These are phyloP conservation scores for Amazona finschi DNA, from an alignment of 2,797 vertebrate genomes.

Conservation along the genomic window DNA sequence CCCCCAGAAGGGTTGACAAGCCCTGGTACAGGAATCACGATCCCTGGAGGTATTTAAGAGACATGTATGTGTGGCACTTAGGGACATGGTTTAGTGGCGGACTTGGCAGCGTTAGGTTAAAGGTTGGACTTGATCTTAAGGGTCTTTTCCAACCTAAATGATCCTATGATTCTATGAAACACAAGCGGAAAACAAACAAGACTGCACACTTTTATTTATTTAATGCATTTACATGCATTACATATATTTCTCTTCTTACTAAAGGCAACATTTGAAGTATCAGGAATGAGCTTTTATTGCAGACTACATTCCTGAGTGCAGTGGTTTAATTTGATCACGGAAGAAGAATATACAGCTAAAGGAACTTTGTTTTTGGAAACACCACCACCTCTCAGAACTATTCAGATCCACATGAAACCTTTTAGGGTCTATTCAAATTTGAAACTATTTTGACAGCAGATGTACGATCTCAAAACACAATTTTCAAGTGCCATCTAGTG, in stretches of 20 bases:
- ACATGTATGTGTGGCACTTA: not conserved
- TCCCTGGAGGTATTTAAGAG: not conserved
- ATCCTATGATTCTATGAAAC: not conserved
- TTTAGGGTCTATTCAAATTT: not conserved
- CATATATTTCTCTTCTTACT: not conserved
- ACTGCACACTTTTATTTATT: not conserved
- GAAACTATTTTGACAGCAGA: not conserved
- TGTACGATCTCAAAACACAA: not conserved
- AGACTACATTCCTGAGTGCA: not conserved
- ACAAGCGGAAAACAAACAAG: not conserved
- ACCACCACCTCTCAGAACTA: not conserved
- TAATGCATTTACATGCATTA: not conserved
- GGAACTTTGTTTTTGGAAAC: not conserved
- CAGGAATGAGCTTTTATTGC: not conserved
- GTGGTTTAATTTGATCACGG: not conserved
- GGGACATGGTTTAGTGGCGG: not conserved
- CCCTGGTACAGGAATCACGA: not conserved
- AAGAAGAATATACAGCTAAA: not conserved
- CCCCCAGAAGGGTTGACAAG: not conserved
- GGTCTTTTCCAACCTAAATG: not conserved
- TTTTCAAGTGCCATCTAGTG: constrained; percentile 76
- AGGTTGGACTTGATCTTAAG: not conserved
- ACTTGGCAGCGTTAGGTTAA: not conserved
- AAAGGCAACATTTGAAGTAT: not conserved
- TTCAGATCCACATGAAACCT: not conserved